These are phyloP conservation scores for Chrysotoxum bicinctum DNA, from an alignment of 2,888 invertebrate genomes.

Conservation along the genomic window DNA sequence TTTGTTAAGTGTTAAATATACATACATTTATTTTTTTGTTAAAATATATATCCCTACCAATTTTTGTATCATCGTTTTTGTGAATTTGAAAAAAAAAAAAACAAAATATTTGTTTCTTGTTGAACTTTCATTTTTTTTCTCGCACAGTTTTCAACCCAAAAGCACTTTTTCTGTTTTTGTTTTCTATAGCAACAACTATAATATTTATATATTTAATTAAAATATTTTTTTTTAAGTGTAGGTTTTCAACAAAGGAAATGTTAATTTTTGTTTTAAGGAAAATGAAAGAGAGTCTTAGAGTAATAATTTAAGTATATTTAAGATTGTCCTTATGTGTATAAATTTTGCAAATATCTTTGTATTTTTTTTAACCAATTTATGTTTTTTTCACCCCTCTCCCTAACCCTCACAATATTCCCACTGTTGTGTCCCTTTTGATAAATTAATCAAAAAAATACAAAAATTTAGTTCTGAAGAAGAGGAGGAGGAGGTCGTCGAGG, in stretches of 20 bases:
- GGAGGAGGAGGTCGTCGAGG: slow-evolving; percentile 82
- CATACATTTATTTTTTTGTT: background rate
- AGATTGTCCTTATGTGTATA: slow-evolving; percentile 56
- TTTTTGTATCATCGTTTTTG: slow-evolving; percentile 31
- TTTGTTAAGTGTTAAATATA: slow-evolving; percentile 18
- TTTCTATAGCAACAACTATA: slow-evolving; percentile 12
- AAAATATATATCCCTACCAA: slow-evolving; percentile 2
- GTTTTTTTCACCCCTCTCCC: slow-evolving; percentile 6
- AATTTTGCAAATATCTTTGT: slow-evolving; percentile 45
- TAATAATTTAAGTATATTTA: slow-evolving; percentile 45
- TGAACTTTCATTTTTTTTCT: slow-evolving; percentile 41
- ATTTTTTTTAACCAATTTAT: slow-evolving; percentile 54
- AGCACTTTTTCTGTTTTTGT: slow-evolving; percentile 30
- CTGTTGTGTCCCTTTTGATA: slow-evolving; percentile 47
- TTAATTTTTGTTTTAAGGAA: slow-evolving; percentile 39
- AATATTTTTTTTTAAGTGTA: slow-evolving; percentile 59
- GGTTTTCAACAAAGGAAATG: slow-evolving; percentile 55
- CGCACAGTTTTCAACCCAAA: slow-evolving; percentile 47
- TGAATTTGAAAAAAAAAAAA: slow-evolving; percentile 16
- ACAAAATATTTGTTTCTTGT: slow-evolving; percentile 54
- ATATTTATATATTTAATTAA: slow-evolving; percentile 22
- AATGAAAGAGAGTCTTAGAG: background rate
- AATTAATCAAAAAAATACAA: slow-evolving; percentile 67
- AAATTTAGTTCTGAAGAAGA: slow-evolving; percentile 81
- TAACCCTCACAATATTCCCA: slow-evolving; percentile 11